phyloP scores from a whole-genome alignment of 1,140 invertebrate species.

The Drosophila busckii region DNA sequence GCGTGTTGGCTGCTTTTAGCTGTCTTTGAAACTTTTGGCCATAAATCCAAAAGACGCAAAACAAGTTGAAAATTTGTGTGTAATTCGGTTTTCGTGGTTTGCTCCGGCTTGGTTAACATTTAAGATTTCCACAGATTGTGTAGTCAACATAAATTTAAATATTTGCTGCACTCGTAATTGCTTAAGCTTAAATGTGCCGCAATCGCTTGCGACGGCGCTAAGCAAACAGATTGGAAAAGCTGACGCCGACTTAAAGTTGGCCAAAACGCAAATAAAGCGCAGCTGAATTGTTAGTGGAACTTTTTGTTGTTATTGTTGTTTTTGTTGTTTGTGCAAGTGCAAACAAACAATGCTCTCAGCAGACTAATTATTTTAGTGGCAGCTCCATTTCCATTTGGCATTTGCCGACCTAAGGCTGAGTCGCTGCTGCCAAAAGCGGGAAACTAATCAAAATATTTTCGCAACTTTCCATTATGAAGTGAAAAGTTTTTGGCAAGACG shows the following conservation, averaged over 20 bases:
- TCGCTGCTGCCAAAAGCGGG: conserved; percentile 38
- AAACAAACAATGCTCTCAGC: conserved; percentile 72
- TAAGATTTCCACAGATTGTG: conserved; percentile 6
- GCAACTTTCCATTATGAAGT: conserved; percentile 76
- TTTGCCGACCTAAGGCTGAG: conserved; percentile 1
- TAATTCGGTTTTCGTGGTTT: conserved; percentile 54
- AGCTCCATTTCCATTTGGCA: conserved; percentile 14
- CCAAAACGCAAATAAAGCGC: no score
- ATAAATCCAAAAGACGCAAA: conserved; percentile 34
- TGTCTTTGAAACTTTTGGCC: conserved; percentile 57
- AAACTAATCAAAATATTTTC: conserved; percentile 76
- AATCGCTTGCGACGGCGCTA: no score
- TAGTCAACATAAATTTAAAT: no score
- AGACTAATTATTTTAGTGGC: conserved; percentile 76
- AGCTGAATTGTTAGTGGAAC: no score
- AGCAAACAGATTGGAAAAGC: no score
- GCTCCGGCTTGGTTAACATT: conserved; percentile 23
- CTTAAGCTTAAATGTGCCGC: no score
- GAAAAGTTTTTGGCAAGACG: conserved; percentile 70
- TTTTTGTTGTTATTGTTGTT: no score
- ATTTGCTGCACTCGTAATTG: no score
- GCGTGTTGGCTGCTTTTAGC: conserved; percentile 35
- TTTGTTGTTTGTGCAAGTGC: no score
- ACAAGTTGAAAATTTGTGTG: conserved; percentile 47
- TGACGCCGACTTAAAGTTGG: no score